Evolutionary conservation across 1,140 invertebrate genomes (phyloP), one percentile per base, ranked within the genome.

Genomic region (Bombyx mandarina): DNA sequence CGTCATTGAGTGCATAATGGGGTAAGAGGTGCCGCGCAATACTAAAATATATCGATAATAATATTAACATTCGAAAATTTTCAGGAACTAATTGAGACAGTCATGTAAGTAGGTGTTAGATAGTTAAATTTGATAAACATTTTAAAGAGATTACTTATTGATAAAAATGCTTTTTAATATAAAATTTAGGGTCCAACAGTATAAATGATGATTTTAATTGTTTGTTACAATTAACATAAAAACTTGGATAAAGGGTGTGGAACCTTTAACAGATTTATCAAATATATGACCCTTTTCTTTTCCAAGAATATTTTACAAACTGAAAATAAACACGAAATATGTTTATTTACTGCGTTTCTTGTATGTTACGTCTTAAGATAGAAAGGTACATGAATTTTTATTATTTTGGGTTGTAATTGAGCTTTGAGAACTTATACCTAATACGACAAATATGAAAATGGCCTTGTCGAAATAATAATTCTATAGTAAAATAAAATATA

Each of bases 91-190:
- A 43, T 65, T 60, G 54, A 69, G 77, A 69, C 61, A 73, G 69
- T 69, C 71, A 72, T 67, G 66, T 69, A 59, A 57, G 60, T 72
- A 71, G 71, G 63, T 79, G 77, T 82, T 85, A 85, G 82, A 73
- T 87, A 87, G 84, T 77, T 61, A 75, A 80, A 77, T 78, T 80
- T 78, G 73, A 80, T 80, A 83, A 73, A 82, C 77, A 68, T 84
- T 84, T 84, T 79, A 82, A 85, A 82, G 73, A 85, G 70, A 79
- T 81, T 79, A 80, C 78, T 85, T 83, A 84, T 85, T 73, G 82
- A 78, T 77, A 80, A 81, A 79, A 73, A 74, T 77, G 78, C 83
- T 87, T 81, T 81, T 80, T 71, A 79, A 77, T 77, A 73, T 84
- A 79, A 71, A 72, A 75, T 72, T 75, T 79, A 72, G 82, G 83